These are phyloP conservation scores for Emydocephalus ijimae DNA, from an alignment of 2,113 vertebrate species.

Conservation along the genomic window DNA sequence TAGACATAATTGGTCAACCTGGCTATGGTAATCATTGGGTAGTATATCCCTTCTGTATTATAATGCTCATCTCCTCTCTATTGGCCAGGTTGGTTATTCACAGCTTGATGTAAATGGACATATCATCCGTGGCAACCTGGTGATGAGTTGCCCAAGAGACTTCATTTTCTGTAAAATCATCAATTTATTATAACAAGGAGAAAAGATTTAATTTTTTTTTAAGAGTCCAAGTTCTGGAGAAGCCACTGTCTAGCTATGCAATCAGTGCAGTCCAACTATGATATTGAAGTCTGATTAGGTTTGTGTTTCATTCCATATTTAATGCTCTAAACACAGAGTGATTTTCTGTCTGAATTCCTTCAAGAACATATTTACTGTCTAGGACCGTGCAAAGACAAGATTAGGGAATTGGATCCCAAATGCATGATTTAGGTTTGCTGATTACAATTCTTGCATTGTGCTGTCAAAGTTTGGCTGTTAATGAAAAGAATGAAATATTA, in stretches of 20 bases:
- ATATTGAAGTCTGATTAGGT: neutral
- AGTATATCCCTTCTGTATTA: neutral
- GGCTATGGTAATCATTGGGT: neutral
- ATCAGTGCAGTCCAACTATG: neutral
- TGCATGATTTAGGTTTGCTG: slow-evolving; percentile 18
- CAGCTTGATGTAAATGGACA: neutral
- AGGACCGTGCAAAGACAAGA: neutral
- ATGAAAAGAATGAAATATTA: neutral
- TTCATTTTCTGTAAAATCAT: neutral
- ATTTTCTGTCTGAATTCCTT: slow-evolving; percentile 18
- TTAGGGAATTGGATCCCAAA: neutral
- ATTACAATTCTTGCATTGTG: neutral
- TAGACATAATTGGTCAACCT: neutral
- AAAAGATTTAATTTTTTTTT: neutral
- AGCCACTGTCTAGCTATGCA: neutral
- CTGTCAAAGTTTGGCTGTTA: neutral
- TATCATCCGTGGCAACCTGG: neutral
- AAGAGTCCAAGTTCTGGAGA: neutral
- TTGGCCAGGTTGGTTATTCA: neutral
- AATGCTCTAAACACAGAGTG: neutral
- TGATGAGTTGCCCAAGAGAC: neutral
- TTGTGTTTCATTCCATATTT: neutral
- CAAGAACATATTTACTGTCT: neutral
- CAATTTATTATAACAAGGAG: neutral
- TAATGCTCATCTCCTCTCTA: neutral